A percentile compares a stretch with the other conserved stretches of the same genome.
Conservation (phyloP, 1,140 invertebrate species). For the Brachionus calyciflorus region DNA sequence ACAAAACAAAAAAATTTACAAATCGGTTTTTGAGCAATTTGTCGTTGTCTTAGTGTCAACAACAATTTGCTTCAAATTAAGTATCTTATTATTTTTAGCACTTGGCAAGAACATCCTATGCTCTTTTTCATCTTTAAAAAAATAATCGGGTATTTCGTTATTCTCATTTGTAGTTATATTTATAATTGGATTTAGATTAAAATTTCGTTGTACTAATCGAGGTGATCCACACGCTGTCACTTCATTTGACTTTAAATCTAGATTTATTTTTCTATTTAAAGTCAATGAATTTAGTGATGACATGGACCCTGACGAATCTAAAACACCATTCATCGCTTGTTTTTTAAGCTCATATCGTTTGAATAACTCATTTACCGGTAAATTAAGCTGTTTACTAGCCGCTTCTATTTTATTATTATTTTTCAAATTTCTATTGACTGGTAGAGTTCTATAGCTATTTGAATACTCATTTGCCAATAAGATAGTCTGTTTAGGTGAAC, state of each 20-base stretch:
- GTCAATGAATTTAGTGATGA: conserved; percentile 19
- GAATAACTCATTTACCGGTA: conserved; percentile 42
- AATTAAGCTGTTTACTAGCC: conserved; percentile 15
- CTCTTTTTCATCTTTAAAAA: conserved; percentile 47
- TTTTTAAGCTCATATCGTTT: conserved; percentile 35
- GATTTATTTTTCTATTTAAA: conserved; percentile 4
- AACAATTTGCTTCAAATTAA: conserved; percentile 38
- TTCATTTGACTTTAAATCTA: too few species aligned
- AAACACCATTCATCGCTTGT: conserved; percentile 21
- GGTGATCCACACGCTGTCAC: not conserved
- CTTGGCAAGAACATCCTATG: not conserved
- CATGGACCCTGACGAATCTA: not conserved
- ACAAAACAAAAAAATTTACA: too few species aligned
- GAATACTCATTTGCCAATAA: not conserved
- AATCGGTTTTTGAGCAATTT: conserved; percentile 1
- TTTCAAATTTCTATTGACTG: conserved; percentile 4
- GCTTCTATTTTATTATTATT: not conserved
- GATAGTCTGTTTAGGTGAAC: conserved; percentile 21
- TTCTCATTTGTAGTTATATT: conserved; percentile 9
- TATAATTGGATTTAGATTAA: conserved; percentile 38
- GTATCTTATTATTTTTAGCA: conserved; percentile 14
- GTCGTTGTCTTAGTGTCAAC: conserved; percentile 11
- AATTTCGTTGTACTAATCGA: not conserved
- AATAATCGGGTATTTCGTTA: conserved; percentile 37
- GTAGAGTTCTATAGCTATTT: conserved; percentile 12